phyloP scores from a whole-genome alignment of 2,113 vertebrate species.

The Trochalopteron elliotii region DNA sequence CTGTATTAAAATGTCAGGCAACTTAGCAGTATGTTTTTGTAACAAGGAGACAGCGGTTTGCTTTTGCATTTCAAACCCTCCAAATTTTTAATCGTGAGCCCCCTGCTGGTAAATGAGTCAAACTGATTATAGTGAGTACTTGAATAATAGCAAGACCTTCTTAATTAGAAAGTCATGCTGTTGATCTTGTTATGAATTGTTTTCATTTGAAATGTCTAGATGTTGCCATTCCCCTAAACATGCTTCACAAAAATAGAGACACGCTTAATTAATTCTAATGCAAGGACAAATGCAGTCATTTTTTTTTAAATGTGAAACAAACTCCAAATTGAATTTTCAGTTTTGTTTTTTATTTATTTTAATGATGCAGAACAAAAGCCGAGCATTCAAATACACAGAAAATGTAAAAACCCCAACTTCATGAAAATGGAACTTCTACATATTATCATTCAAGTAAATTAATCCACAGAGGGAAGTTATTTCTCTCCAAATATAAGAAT shows the following conservation, averaged over 20 bases:
- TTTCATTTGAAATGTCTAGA: constrained; percentile 14
- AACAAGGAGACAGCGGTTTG: not conserved
- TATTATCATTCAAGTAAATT: not conserved
- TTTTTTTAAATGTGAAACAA: constrained; percentile 29
- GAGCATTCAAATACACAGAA: not conserved
- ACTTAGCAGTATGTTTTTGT: not conserved
- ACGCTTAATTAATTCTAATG: constrained; percentile 45
- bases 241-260: not conserved
- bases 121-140: not conserved
- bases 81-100: constrained; percentile 16
- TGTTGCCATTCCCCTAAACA: constrained; percentile 17
- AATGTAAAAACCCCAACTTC: not conserved
- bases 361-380: not conserved
- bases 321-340: not conserved
- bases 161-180: constrained; percentile 28
- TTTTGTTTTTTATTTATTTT: not conserved
- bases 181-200: constrained; percentile 35
- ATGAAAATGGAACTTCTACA: not conserved
- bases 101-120: constrained; percentile 10
- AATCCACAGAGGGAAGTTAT: not conserved
- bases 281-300: constrained; percentile 17
- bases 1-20: not conserved
- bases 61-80: not conserved
- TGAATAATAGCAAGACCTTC: not conserved
- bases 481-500: not conserved